A percentile compares a stretch with the other conserved stretches of the same genome.
These are phyloP conservation scores for Shinisaurus crocodilurus DNA, from an alignment of 2,113 vertebrate species.

Conservation along the genomic window DNA sequence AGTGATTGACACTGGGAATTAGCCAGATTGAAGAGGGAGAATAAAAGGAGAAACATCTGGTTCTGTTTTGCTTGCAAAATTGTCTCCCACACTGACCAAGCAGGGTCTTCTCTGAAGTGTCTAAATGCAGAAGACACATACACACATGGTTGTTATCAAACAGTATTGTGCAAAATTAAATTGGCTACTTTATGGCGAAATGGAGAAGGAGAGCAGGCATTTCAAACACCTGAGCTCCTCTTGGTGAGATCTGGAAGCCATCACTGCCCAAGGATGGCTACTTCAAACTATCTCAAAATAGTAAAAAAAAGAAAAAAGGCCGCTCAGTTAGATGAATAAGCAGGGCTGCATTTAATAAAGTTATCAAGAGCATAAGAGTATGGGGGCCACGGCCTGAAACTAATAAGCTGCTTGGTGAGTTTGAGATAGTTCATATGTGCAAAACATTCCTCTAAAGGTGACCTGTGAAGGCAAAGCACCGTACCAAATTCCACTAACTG, in stretches of 20 bases:
- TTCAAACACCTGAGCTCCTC: constrained; percentile 78
- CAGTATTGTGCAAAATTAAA: constrained; percentile 82
- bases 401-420: constrained; percentile 74
- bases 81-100: constrained; percentile 82
- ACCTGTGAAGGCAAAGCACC: constrained; percentile 60
- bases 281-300: constrained; percentile 79
- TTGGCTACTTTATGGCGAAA: constrained; percentile 83
- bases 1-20: constrained; percentile 69
- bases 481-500: constrained; percentile 56
- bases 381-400: constrained; percentile 73
- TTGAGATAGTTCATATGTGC: constrained; percentile 75
- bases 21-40: constrained; percentile 61
- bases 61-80: constrained; percentile 79
- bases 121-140: constrained; percentile 77
- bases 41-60: constrained; percentile 79
- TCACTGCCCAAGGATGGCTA: constrained; percentile 74
- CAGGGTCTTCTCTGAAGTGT: constrained; percentile 79
- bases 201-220: constrained; percentile 77
- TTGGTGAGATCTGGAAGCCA: constrained; percentile 76
- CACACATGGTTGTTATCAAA: constrained; percentile 86
- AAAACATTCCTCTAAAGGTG: constrained; percentile 61
- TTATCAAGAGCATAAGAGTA: constrained; percentile 75
- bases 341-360: constrained; percentile 77
- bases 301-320: constrained; percentile 66
- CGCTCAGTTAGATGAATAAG: constrained; percentile 65